Conservation (phyloP, 2,888 invertebrate species). For the Agrotis exclamationis region DNA sequence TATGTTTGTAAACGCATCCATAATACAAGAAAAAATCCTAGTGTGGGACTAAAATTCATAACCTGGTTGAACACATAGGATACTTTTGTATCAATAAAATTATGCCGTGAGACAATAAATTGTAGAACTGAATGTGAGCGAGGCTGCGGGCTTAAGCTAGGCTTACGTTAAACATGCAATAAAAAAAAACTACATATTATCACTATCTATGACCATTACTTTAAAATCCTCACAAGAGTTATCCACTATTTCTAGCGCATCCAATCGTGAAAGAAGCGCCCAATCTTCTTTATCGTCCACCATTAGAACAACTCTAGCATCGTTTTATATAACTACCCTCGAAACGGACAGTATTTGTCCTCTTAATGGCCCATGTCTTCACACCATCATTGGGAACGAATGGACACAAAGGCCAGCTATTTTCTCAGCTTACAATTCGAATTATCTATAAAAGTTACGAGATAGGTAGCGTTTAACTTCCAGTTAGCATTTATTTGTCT, state of each 20-base stretch:
- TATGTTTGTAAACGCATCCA: too few relatives aligned
- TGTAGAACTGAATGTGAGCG: too few relatives aligned
- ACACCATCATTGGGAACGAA: constrained; percentile 3
- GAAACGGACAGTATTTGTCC: constrained; percentile 22
- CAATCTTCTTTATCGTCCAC: constrained; percentile 15
- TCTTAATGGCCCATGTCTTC: constrained; percentile 1
- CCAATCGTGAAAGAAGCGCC: background rate
- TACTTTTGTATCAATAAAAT: too few relatives aligned
- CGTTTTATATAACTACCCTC: constrained; percentile 27
- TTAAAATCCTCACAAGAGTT: too few relatives aligned
- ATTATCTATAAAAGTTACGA: constrained; percentile 4
- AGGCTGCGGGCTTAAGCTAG: too few relatives aligned
- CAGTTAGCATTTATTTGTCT: constrained; percentile 2
- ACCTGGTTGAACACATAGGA: too few relatives aligned
- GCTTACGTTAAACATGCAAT: too few relatives aligned
- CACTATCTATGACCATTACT: too few relatives aligned
- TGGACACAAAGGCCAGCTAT: constrained; percentile 25
- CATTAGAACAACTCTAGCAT: constrained; percentile 20
- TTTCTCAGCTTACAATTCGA: constrained; percentile 10
- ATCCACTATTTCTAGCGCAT: background rate
- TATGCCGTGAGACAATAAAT: too few relatives aligned
- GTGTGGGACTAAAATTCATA: too few relatives aligned
- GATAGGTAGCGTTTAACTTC: constrained; percentile 22
- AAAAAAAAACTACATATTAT: too few relatives aligned
- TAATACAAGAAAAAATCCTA: too few relatives aligned